Evolutionary conservation across 1,140 invertebrate genomes (phyloP), one percentile per base, ranked within the genome.

Genomic region (Eumaeus atala): DNA sequence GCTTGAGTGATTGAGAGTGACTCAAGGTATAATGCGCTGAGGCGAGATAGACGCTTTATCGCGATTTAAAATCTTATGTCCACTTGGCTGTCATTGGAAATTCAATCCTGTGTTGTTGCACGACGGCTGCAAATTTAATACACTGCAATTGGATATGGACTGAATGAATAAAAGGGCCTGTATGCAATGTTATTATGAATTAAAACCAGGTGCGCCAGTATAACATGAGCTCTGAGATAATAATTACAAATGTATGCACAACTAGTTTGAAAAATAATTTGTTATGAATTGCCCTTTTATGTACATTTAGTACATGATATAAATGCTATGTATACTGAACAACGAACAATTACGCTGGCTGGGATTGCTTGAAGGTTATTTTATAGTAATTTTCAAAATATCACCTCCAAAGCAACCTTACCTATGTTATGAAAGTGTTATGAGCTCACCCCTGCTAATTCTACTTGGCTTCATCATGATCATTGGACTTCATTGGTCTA

Each of bases 1-100:
- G 79, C 69, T 80, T 81, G 83, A 87, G 85, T 87, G 85, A 87
- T 87, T 85, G 84, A 87, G 83, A 86, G 75, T 86, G 84, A 87
- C 81, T 85, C 69, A 69, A 76, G 76, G 76, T 82, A 84, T 85
- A 87, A 83, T 85, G 79, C 78, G 82, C 80, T 70, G 69, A 68
- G 62, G 74, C 75, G 80, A 70, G 72, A 68, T 74, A 67, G 67
- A 56, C 18, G 51, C 33, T 47, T 28, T 28, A 47, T 21, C 21
- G 40, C 51, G 48, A 50, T 38, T 40, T 48, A 59, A 53, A 71
- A 68, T 61, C 61, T 7, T 59, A 77, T 66, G 61, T 60, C 54
- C 58, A 11, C 47, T 42, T 42, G 58, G n/a, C 18, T 9, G 66
- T 59, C 63, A 61, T 51, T 53, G 51, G 11, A 71, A 71, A 66